A percentile compares a stretch with the other conserved stretches of the same genome.
phyloP scores from a whole-genome alignment of 1,140 invertebrate genomes.

The Linepithema humile region DNA sequence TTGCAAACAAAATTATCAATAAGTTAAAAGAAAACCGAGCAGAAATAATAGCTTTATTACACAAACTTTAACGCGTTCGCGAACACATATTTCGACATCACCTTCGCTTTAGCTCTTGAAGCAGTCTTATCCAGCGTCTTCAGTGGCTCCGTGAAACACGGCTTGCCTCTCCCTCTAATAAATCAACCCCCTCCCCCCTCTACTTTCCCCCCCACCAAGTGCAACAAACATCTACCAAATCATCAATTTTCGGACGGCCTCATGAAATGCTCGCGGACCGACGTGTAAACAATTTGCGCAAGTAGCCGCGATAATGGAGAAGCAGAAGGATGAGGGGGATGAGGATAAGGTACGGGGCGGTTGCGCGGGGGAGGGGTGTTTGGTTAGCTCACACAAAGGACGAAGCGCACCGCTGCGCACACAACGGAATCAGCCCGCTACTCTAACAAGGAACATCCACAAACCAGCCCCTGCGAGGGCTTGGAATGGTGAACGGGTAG shows the following conservation, averaged over 20 bases:
- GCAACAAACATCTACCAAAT: conserved; percentile 46
- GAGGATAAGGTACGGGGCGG: conserved; percentile 5
- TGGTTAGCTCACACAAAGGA: conserved; percentile 71
- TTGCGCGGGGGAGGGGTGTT: conserved; percentile 38
- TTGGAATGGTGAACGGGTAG: conserved; percentile 35
- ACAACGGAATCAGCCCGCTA: conserved; percentile 64
- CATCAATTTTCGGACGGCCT: conserved; percentile 54
- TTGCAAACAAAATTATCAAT: not conserved
- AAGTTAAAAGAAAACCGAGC: too few relatives aligned
- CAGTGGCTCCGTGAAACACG: conserved; percentile 2
- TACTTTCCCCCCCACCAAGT: not conserved
- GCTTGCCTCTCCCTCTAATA: conserved; percentile 25
- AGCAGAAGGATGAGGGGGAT: conserved; percentile 31
- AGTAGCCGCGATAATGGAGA: conserved; percentile 65
- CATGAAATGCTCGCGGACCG: conserved; percentile 46
- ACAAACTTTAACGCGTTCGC: not conserved
- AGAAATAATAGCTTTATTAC: not conserved
- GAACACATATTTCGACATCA: not conserved
- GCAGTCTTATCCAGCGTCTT: conserved; percentile 7
- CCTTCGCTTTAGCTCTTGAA: not conserved
- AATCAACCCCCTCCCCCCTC: conserved; percentile 11
- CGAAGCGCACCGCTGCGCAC: conserved; percentile 56
- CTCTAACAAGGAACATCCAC: conserved; percentile 58
- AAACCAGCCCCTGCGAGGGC: conserved; percentile 27
- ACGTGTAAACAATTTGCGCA: conserved; percentile 58